phyloP scores from a whole-genome alignment of 2,888 invertebrate genomes.

The Zootermopsis nevadensis region DNA sequence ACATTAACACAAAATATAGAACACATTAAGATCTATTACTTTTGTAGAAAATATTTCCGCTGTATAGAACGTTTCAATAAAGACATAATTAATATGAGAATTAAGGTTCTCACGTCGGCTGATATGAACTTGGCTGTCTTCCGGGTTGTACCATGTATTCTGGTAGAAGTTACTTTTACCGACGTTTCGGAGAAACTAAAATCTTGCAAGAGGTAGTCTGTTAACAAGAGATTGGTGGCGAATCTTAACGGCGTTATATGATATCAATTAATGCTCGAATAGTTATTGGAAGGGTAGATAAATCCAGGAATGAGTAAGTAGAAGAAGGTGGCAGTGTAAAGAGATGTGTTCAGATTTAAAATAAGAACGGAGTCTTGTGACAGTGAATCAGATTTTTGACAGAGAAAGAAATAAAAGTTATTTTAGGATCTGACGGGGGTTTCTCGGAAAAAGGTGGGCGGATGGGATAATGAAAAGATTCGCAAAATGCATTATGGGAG shows the following conservation, averaged over 20 bases:
- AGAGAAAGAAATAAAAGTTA: slow-evolving; percentile 11
- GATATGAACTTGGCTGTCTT: too few species aligned
- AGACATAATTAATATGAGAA: too few species aligned
- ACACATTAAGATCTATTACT: too few species aligned
- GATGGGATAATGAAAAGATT: slow-evolving; percentile 23
- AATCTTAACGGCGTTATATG: neutral
- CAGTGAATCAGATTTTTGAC: slow-evolving; percentile 1
- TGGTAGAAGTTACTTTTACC: too few species aligned
- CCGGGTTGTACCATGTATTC: too few species aligned
- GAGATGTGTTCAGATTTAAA: neutral
- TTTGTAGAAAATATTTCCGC: too few species aligned
- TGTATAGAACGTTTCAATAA: too few species aligned
- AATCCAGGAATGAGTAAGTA: neutral
- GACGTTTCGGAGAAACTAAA: too few species aligned
- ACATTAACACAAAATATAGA: too few species aligned
- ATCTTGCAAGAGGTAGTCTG: too few species aligned
- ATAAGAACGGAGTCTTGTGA: neutral
- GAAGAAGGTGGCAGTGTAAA: neutral
- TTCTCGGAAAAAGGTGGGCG: neutral
- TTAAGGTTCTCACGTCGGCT: too few species aligned
- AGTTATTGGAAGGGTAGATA: neutral
- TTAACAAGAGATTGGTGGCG: too few species aligned
- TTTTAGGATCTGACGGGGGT: slow-evolving; percentile 8
- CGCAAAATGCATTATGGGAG: slow-evolving; percentile 30
- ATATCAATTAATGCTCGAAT: neutral